Evolutionary conservation across 2,113 vertebrate species (phyloP).

Genomic region (Oenanthe melanoleuca): DNA sequence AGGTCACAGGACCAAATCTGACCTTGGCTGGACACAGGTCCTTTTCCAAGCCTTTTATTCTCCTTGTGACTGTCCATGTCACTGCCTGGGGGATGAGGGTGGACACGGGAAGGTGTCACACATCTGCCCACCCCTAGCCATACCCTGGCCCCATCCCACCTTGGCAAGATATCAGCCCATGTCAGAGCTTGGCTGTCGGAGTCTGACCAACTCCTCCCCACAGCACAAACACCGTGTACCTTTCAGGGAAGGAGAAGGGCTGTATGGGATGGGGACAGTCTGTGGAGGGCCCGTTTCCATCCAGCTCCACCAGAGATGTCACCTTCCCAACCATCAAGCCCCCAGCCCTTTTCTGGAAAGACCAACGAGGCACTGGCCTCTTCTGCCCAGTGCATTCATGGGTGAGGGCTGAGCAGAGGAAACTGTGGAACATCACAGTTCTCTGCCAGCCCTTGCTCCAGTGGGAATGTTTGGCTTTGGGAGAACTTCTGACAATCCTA

Average conservation of each 20-base stretch:
- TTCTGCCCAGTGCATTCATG: fast-evolving
- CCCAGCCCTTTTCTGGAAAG: neutral
- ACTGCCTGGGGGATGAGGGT: neutral
- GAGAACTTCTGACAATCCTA: slow-evolving; percentile 23
- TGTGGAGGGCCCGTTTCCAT: neutral
- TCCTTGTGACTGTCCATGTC: fast-evolving
- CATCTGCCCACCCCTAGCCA: fast-evolving
- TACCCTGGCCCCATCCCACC: neutral
- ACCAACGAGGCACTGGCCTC: fast-evolving
- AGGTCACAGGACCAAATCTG: neutral
- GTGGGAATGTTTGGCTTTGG: neutral
- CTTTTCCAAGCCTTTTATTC: neutral
- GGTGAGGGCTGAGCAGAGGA: neutral
- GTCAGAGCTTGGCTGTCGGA: neutral
- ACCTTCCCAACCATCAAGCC: neutral
- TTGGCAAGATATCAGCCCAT: neutral
- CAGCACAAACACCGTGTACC: fast-evolving
- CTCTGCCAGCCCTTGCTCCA: fast-evolving
- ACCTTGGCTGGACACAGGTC: neutral
- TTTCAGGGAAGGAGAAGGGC: neutral
- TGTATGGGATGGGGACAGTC: neutral
- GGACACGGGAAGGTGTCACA: neutral
- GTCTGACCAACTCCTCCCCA: neutral
- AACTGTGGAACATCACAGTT: neutral
- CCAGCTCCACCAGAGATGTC: neutral